These are phyloP conservation scores for Gastracanthus pulcherrimus DNA, from an alignment of 2,888 invertebrate genomes.

Conservation along the genomic window DNA sequence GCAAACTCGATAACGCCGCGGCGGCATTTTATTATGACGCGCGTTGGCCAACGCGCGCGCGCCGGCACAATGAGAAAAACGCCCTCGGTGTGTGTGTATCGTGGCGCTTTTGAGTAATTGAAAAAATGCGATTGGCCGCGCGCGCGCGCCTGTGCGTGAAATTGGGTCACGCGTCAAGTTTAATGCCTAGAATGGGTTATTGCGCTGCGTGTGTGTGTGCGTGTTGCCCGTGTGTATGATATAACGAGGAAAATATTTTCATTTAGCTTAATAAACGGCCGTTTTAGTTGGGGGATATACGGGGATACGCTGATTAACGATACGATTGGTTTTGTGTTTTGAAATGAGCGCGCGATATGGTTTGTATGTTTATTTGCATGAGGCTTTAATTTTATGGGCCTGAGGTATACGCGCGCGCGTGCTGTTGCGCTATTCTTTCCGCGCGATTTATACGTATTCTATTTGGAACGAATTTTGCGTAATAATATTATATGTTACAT, in stretches of 20 bases:
- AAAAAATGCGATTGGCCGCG: slow-evolving; percentile 8
- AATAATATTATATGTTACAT: neutral
- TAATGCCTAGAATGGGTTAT: neutral
- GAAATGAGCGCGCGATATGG: neutral
- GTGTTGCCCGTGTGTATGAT: neutral
- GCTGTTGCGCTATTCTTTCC: neutral
- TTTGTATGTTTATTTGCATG: neutral
- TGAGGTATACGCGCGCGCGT: too few species aligned
- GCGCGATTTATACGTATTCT: neutral
- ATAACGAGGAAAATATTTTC: neutral
- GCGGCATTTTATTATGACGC: slow-evolving; percentile 23
- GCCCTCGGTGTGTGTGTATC: neutral
- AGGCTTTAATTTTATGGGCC: neutral
- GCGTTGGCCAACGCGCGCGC: neutral
- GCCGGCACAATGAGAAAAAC: slow-evolving; percentile 14
- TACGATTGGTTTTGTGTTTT: neutral
- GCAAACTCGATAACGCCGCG: slow-evolving; percentile 42
- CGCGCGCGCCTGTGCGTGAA: neutral
- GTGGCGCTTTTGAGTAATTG: slow-evolving; percentile 15
- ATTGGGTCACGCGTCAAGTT: slow-evolving; percentile 24
- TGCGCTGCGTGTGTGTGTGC: neutral
- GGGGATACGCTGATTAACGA: slow-evolving; percentile 19
- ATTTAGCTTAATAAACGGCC: slow-evolving; percentile 8
- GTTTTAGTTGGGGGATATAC: neutral
- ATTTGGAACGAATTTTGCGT: neutral